A percentile compares a stretch with the other conserved stretches of the same genome.
These are phyloP conservation scores for Stegastes partitus DNA, from an alignment of 2,113 vertebrate species.

Conservation along the genomic window DNA sequence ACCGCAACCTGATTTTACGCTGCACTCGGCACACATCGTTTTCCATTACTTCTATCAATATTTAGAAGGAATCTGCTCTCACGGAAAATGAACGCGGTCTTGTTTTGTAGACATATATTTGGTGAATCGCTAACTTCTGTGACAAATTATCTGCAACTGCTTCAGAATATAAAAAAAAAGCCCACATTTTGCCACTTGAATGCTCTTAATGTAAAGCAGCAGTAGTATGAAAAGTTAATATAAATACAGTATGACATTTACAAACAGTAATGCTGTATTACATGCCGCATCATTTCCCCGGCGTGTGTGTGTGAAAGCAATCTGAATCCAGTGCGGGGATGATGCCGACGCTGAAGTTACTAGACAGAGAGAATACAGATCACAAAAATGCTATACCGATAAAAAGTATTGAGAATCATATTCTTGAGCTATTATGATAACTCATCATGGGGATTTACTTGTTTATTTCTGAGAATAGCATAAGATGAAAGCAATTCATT, in stretches of 20 bases:
- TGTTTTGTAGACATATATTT: not conserved
- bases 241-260: conserved; percentile 12
- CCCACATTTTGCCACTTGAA: too few relatives aligned
- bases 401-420: not conserved
- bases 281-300: not conserved
- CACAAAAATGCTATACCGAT: not conserved
- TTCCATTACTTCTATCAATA: not conserved
- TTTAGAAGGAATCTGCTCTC: not conserved
- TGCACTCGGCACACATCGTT: too few relatives aligned
- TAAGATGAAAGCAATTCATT: not conserved
- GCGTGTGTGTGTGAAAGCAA: not conserved
- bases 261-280: not conserved
- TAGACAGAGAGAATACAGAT: too few relatives aligned
- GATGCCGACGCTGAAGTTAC: not conserved
- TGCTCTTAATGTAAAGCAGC: too few relatives aligned
- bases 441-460: not conserved
- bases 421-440: not conserved
- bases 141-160: too few relatives aligned
- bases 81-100: not conserved
- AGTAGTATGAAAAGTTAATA: too few relatives aligned
- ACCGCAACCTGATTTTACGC: too few relatives aligned
- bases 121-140: not conserved
- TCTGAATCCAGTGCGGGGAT: not conserved
- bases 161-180: too few relatives aligned
- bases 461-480: not conserved